Percentiles rank a stretch among this genome's conserved stretches.
These are phyloP conservation scores for Anadara kagoshimensis DNA, from an alignment of 1,140 invertebrate species.

Conservation along the genomic window DNA sequence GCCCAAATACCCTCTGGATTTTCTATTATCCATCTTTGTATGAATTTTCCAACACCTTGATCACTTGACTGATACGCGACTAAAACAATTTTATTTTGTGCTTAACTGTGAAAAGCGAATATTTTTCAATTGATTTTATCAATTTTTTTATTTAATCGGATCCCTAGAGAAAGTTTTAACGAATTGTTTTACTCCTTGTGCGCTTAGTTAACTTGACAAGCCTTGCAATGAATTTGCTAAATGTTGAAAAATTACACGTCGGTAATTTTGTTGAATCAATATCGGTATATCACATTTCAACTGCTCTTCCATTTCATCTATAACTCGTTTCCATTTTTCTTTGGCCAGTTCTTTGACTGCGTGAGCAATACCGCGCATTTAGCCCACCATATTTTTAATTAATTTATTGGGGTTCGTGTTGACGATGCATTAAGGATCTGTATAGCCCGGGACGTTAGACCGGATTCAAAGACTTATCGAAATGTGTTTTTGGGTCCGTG, in stretches of 20 bases:
- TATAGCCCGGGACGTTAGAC: constrained; percentile 17
- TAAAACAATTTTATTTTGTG: no score
- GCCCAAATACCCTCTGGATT: no score
- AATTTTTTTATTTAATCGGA: no score
- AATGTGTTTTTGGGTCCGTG: constrained; percentile 2
- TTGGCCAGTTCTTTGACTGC: background rate
- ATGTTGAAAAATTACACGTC: background rate
- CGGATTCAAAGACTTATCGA: constrained; percentile 10
- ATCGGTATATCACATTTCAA: no score
- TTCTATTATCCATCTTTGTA: no score
- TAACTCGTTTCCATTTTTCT: constrained; percentile 8
- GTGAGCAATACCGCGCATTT: constrained; percentile 11
- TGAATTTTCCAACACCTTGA: no score
- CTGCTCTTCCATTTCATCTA: background rate
- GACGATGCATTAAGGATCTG: constrained; percentile 10
- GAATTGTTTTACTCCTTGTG: background rate
- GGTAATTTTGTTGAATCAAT: no score
- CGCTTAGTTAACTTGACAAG: background rate
- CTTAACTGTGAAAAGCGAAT: no score
- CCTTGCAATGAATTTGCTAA: background rate
- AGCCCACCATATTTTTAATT: constrained; percentile 9
- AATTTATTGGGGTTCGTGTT: background rate
- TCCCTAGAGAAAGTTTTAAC: background rate
- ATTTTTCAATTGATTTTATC: no score
- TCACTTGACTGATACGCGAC: no score